Conservation (phyloP, 2,888 invertebrate genomes). For the Cheiracanthium punctorium region DNA sequence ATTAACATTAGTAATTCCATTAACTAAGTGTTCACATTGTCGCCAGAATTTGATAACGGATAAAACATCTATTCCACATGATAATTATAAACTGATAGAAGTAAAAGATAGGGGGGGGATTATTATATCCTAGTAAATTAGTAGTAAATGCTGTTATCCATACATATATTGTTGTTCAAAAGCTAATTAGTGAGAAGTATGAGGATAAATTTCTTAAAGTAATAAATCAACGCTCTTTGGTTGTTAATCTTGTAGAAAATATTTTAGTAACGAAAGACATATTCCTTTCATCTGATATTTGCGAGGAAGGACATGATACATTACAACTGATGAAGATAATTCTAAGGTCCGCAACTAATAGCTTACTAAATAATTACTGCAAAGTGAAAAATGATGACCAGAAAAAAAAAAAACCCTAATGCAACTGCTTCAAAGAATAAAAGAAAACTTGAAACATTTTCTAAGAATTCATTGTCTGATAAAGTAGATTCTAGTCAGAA, state of each 20-base stretch:
- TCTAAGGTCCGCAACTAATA: neutral
- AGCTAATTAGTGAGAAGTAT: neutral
- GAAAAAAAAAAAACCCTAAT: neutral
- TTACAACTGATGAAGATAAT: neutral
- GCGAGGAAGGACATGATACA: neutral
- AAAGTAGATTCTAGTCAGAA: too few species aligned
- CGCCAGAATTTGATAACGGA: too few species aligned
- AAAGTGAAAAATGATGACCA: neutral
- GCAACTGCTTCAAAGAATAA: too few species aligned
- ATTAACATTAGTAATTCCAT: too few species aligned
- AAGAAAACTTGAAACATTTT: too few species aligned
- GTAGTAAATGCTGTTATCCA: neutral
- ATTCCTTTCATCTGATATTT: neutral
- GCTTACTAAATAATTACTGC: neutral
- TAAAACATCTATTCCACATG: too few species aligned
- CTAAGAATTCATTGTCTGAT: too few species aligned
- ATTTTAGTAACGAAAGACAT: neutral
- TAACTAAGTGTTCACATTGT: too few species aligned
- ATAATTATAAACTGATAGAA: too few species aligned
- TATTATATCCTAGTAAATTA: neutral
- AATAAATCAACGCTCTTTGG: neutral
- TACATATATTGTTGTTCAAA: neutral
- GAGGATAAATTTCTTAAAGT: neutral
- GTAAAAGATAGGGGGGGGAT: neutral
- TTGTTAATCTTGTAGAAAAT: neutral